Base-by-base conservation (phyloP, 2,888 invertebrate species). In the Lagria hirta region DNA sequence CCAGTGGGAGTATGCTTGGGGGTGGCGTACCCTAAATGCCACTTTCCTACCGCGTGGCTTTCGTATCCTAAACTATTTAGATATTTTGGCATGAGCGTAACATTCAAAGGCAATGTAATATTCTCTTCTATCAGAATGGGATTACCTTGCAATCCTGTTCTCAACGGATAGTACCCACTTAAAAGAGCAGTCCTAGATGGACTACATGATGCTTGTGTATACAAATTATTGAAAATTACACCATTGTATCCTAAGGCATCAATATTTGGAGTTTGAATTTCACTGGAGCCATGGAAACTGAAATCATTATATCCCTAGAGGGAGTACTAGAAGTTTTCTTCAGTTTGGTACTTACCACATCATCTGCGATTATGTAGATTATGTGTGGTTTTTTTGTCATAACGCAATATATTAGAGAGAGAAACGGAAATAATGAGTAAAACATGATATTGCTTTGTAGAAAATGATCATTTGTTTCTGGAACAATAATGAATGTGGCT, bases 271-370 rank as follows among this genome's bases (percentile, higher is more conserved):
- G 94, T 95, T 22, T 84, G 79, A 55, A 93, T 89, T 73, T 93
- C 88, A 52, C 84, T 78, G 0, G 87, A 86, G 0, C 94, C 94
- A 58, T 91, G 93, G 62, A 88, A 91, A 35, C 92, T 84, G 10
- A 93, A 85, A 68, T 94, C 94, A 63, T 92, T 89, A 83, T 88
- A 91, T 2, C 94, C 94, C 93, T 92, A 69, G n/a, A n/a, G n/a
- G n/a, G n/a, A n/a, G n/a, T n/a, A n/a, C n/a, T n/a, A n/a, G n/a
- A n/a, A n/a, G n/a, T n/a, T n/a, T n/a, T n/a, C n/a, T n/a, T n/a
- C n/a, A n/a, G n/a, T n/a, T 1, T 8, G 7, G 16, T 8, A 73
- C 79, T 81, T 71, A 89, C 90, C 78, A 90, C 73, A 74, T 91
- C 90, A 72, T 91, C 90, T 1, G 88, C 89, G 28, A 91, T 66